Evolutionary conservation across 2,888 invertebrate species (phyloP), one percentile per base, ranked within the genome.

Genomic region (Morpho achilles): DNA sequence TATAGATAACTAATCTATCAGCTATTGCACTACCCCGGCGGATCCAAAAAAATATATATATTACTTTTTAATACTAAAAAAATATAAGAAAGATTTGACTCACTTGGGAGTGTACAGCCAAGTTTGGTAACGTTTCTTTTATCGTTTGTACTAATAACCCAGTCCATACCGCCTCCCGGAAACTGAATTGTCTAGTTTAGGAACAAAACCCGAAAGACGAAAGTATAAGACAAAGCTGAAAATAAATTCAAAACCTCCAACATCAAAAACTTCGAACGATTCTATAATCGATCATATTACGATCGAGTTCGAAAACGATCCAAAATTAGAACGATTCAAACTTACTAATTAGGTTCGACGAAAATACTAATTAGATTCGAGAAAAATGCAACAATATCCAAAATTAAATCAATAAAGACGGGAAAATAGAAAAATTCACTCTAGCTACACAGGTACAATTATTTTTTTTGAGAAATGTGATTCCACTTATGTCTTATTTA

Each of bases 1-100:
- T 59, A 59, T 53, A 51, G 69, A 63, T 67, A 60, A 52, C 84
- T 86, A 87, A 74, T 67, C 88, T 88, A 88, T 80, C 69, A 58
- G 76, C 84, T 87, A 89, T 89, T 89, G 89, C 89, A 89, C 89
- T 84, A 84, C 83, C 88, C 89, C 89, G 89, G 89, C 89, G 79
- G 79, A 78, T 82, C 77, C 74, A 75, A 79, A 82, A 86, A 84
- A 80, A 79, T 77, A 71, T 72, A 71, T 72, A 67, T 77, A 71
- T 72, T 77, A 72, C 65, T 64, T 68, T 75, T 79, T 80, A 77
- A 79, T 69, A 73, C 80, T 82, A 82, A 76, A 76, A 76, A 72
- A 74, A 76, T 72, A 72, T 64, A 66, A 69, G 64, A 67, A 67
- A 60, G 65, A 61, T 64, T 48, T 63, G 16, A 64, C 65, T 67